Base-by-base conservation (phyloP, 92 coral and sea anemone species). In the Porites rus region DNA sequence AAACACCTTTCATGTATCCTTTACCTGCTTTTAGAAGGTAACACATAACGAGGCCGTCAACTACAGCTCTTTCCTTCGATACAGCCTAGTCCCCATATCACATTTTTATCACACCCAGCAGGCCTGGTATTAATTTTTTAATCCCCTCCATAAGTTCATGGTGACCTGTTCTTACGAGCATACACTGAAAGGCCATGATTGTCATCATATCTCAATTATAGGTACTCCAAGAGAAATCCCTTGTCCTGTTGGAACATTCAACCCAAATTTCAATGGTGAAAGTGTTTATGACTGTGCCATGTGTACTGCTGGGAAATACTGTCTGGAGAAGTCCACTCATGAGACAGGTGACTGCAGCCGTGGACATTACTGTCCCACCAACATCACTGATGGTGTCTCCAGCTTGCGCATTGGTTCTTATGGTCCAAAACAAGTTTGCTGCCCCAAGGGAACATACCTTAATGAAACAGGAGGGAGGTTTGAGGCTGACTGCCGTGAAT, bases 291-390 rank as follows among this genome's bases (percentile, higher is more conserved):
- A 92, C 25, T 97, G 99, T 53, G 52, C 75, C 50, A 94, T 92
- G 88, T 97, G 99, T 31, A 92, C 98, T 38, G 96, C 99, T 59
- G 99, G 99, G n/a, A 88, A 84, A 65, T 97, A 97, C 83, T 97
- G 99, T 87, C 89, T 82, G 65, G 97, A 97, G 65, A 59, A 91
- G 69, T 93, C 99, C 51, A 76, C 54, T 24, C 20, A 10, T 8
- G 96, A 94, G 50, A 97, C 93, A 5, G 98, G 93, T 51, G 88
- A 72, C 25, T 97, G 99, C 72, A 72, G 79, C 64, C 87, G 83
- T 56, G 99, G 99, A 52, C 95, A 85, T 82, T 97, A 97, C 89
- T 97, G 99, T 75, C 99, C 99, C 65, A 97, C 98, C 22, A 95
- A 97, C 79, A 95, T 97, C 80, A 97, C 99, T 31, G 91, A 97